Evolutionary conservation across 1,140 invertebrate species (phyloP).

Genomic region (Aporrectodea caliginosa): DNA sequence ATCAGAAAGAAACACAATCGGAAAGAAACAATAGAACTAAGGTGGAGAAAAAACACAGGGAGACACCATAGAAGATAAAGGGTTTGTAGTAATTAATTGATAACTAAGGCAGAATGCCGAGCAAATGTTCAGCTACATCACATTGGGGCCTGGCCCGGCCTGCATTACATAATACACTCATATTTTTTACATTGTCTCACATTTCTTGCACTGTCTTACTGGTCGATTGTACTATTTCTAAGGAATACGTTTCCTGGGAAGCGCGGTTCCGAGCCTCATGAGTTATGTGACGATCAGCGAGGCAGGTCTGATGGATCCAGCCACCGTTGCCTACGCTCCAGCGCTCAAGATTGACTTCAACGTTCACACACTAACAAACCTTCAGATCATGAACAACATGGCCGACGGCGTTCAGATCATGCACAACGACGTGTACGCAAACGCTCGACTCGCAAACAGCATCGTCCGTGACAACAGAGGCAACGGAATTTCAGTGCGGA

Average conservation of each 20-base stretch:
- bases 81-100: too few relatives aligned
- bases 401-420: conserved; percentile 74
- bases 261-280: conserved; percentile 38
- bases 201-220: too few relatives aligned
- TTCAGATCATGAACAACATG: conserved; percentile 52
- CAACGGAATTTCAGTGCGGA: conserved; percentile 44
- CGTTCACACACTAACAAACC: conserved; percentile 79
- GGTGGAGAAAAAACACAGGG: too few relatives aligned
- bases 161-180: too few relatives aligned
- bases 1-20: too few relatives aligned
- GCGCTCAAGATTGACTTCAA: conserved; percentile 95
- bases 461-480: conserved; percentile 42
- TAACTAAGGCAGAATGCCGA: too few relatives aligned
- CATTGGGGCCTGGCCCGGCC: too few relatives aligned
- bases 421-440: conserved; percentile 73
- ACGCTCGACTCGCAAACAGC: not conserved
- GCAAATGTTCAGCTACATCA: too few relatives aligned
- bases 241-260: conserved; percentile 49
- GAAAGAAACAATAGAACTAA: too few relatives aligned
- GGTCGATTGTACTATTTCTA: too few relatives aligned
- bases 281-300: conserved; percentile 41
- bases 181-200: too few relatives aligned
- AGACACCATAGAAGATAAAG: too few relatives aligned
- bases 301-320: conserved; percentile 89
- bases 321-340: conserved; percentile 78